Evolutionary conservation across 2,888 invertebrate species (phyloP).

Genomic region (Chymomyza fuscimana): DNA sequence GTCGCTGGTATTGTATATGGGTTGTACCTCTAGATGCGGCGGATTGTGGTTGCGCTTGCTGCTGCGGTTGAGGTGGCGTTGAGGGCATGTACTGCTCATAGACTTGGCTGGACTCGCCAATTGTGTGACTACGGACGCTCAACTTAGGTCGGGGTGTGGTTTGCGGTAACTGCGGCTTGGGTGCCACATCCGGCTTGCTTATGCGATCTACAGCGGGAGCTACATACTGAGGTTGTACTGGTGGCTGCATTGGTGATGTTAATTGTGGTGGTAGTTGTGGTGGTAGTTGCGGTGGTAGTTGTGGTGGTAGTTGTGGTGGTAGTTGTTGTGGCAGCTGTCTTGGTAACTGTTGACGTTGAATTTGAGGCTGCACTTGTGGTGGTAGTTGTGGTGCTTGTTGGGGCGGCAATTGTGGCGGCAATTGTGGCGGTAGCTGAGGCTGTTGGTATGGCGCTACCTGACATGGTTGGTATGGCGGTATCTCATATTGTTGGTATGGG

Average conservation of each 20-base stretch:
- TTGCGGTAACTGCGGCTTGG: conserved; percentile 39
- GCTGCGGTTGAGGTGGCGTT: conserved; percentile 8
- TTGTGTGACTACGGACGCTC: conserved; percentile 40
- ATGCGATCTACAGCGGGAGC: conserved; percentile 54
- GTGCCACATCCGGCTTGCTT: conserved; percentile 49
- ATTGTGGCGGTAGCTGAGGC: no score
- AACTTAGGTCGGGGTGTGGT: conserved; percentile 36
- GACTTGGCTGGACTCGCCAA: conserved; percentile 33
- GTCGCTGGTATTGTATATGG: conserved; percentile 14
- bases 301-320: neutral
- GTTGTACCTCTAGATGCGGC: neutral
- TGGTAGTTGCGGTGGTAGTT: neutral
- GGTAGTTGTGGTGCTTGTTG: neutral
- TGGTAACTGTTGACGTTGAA: neutral
- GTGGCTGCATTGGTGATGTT: neutral
- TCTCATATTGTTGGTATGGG: no score
- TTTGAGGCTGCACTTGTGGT: neutral
- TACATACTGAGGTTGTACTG: conserved; percentile 7
- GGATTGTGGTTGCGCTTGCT: conserved; percentile 16
- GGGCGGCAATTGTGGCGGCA: no score
- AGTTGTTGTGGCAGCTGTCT: neutral
- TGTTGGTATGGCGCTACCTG: neutral
- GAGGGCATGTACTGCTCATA: conserved; percentile 25
- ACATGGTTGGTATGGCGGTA: neutral
- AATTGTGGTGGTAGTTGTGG: neutral